Base-by-base conservation (phyloP, 2,888 invertebrate species). In the Laothoe populi region DNA sequence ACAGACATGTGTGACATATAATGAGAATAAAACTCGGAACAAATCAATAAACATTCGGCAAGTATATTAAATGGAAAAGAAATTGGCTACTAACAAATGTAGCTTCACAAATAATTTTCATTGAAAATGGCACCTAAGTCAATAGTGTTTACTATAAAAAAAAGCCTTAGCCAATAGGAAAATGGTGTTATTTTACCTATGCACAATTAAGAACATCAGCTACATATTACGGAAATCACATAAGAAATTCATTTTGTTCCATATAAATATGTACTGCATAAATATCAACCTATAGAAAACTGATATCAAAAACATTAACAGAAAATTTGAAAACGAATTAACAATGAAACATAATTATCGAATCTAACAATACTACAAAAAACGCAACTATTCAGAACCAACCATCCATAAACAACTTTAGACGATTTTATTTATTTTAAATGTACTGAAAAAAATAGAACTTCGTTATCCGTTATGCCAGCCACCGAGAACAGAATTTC, bases 281-380 rank as follows among this genome's bases (percentile, higher is more conserved):
- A 46, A 58, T 11, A 61, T 61, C 48, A 48, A 60, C 45, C 26
- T 60, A 26, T 48, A 23, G 40, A 58, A 46, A 80, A 81, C 76
- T 78, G 78, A 77, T 75, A 79, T 79, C 75, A 79, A 75, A 86
- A 86, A 86, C 82, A 87, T 86, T 80, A 88, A 89, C 87, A 84
- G 82, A 81, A 82, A 78, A 83, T 79, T 81, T 83, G 78, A 82
- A 85, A 83, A 83, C 81, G 83, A 80, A 81, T 79, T 80, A 86
- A 87, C 85, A 83, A 83, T 83, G 83, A 78, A 87, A 87, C 83
- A 83, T 80, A 79, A 76, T 71, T 75, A 77, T 76, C 77, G 81
- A 81, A 82, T 83, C 82, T 86, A 87, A 84, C 84, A 88, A 87
- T 86, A 87, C 83, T 85, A 80, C 73, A 77, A 76, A 75, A 77